Evolutionary conservation across 92 coral and sea anemone genomes (phyloP), one percentile per base, ranked within the genome.

Genomic region (Porites rus): DNA sequence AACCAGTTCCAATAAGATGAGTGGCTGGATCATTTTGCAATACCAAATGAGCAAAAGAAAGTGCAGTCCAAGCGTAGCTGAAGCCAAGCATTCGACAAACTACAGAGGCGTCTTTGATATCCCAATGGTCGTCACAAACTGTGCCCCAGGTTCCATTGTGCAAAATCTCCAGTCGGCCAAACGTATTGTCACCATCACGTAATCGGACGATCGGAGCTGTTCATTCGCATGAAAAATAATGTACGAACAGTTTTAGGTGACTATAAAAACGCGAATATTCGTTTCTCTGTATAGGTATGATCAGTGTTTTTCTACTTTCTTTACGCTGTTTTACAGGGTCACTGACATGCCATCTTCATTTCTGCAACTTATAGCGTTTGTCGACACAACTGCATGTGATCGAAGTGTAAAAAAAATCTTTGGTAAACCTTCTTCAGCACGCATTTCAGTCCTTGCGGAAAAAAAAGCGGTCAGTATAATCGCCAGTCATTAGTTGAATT

Each of bases 141-240:
- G 94, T 92, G 46, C 94, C 94, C 94, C 94, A 92, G 1, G 61
- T 75, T 53, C 92, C 95, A 71, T 77, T 81, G 68, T 89, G 74
- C 6, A 58, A 65, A 64, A 92, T 90, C 64, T 92, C 95, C 9
- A 92, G 75, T 7, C 95, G 90, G 38, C 95, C 95, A 70, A 66
- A 62, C 18, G 43, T 50, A 0, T 13, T 8, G 18, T 7, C 18
- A 6, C 87, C 87, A 51, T 64, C 87, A n/a, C 74, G 25, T 11
- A 83, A 46, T 73, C 87, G 80, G 10, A 83, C 86, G 2, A 20
- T 56, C 7, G 86, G 85, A 22, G 75, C 85, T 81, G 7, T 53
- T 52, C 46, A 80, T 52, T 12, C 6, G 10, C 19, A 18, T 10
- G 6, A 18, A 38, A 72, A 51, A 5, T 72, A 17, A 4, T 28